Evolutionary conservation across 2,113 vertebrate species (phyloP).

Genomic region (Pedetes capensis): DNA sequence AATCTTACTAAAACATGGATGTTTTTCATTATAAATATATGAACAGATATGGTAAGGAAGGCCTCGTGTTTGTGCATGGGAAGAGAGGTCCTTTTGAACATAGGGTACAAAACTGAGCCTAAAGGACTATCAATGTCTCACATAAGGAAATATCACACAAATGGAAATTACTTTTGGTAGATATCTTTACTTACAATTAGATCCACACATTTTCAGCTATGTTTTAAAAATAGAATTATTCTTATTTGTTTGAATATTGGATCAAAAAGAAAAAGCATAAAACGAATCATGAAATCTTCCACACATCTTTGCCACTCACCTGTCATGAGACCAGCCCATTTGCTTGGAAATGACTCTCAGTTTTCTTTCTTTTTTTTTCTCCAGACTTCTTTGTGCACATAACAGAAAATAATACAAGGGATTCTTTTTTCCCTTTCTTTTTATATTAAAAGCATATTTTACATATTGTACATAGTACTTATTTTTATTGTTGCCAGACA

Average conservation of each 20-base stretch:
- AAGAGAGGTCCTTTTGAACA: background rate
- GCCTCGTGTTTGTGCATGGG: background rate
- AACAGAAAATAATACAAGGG: background rate
- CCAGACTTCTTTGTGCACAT: background rate
- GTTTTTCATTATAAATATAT: background rate
- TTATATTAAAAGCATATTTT: background rate
- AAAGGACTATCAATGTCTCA: background rate
- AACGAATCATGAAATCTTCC: background rate
- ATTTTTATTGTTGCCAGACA: background rate
- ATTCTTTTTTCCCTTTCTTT: background rate
- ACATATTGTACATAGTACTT: background rate
- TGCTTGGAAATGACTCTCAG: background rate
- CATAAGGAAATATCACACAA: background rate
- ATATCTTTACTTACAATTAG: background rate
- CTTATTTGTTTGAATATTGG: background rate
- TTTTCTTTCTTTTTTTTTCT: background rate
- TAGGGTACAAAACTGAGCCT: background rate
- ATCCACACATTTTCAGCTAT: background rate
- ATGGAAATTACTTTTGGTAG: background rate
- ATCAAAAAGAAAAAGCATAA: background rate
- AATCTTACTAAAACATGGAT: background rate
- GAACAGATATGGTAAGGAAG: background rate
- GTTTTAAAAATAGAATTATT: background rate
- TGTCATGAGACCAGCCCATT: background rate
- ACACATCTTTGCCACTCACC: background rate